These are phyloP conservation scores for Sinonovacula constricta DNA, from an alignment of 1,140 invertebrate species.

Conservation along the genomic window DNA sequence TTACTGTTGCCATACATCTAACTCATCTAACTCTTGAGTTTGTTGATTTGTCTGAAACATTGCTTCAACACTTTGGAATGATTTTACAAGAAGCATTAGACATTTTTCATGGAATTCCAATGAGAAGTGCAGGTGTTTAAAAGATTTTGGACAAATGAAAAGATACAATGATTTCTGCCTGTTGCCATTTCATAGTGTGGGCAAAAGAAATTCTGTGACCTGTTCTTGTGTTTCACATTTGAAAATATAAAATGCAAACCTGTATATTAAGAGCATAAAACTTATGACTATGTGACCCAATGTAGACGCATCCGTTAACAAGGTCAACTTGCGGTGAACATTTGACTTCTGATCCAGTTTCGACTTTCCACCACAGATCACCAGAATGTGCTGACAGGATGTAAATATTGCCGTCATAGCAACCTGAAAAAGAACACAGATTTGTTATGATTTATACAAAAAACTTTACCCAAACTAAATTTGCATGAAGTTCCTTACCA, in stretches of 20 bases:
- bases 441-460: neutral
- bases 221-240: too few relatives aligned
- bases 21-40: too few relatives aligned
- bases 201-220: too few relatives aligned
- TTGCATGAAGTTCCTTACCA: neutral
- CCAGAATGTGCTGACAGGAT: slow-evolving; percentile 81
- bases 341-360: slow-evolving; percentile 84
- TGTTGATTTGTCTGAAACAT: too few relatives aligned
- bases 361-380: slow-evolving; percentile 82
- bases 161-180: too few relatives aligned
- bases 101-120: too few relatives aligned
- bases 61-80: too few relatives aligned
- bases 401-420: slow-evolving; percentile 85
- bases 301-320: slow-evolving; percentile 79
- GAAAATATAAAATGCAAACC: slow-evolving; percentile 76
- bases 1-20: too few relatives aligned
- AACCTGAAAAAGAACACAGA: slow-evolving; percentile 79
- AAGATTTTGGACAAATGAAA: too few relatives aligned
- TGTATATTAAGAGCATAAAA: slow-evolving; percentile 82
- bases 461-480: neutral
- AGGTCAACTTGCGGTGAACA: slow-evolving; percentile 81
- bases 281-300: slow-evolving; percentile 85
- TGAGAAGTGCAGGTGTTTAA: too few relatives aligned
- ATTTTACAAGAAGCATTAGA: too few relatives aligned
- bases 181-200: too few relatives aligned